Base-by-base conservation (phyloP, 2,888 invertebrate genomes). In the Plusia festucae region DNA sequence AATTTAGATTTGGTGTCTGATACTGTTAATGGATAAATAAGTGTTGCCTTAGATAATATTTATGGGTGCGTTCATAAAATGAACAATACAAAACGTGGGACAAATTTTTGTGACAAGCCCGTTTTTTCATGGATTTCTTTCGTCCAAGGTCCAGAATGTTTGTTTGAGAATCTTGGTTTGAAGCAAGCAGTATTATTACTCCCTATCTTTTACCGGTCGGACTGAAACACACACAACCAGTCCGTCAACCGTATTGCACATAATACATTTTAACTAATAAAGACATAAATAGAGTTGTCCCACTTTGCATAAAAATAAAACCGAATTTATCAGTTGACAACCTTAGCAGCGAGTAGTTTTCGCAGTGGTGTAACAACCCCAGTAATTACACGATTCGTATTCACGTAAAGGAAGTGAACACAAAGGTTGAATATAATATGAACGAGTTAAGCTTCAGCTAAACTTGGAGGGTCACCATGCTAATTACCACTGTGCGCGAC, bases 371-470 rank as follows among this genome's bases (percentile, higher is more conserved):
- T 62, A 46, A 55, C 46, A 27, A 49, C 51, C 53, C 59, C 60
- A 57, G 60, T 63, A 65, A 73, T 70, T 70, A 73, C 51, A 51
- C 16, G 49, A 70, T 52, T 49, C 60, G 65, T 65, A 20, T 53
- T 46, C 55, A 65, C 49, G 56, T 77, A 70, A 73, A 83, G 80
- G 77, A 76, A 73, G 70, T 61, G 63, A 70, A 75, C 70, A 83
- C 80, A 83, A 81, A 78, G 66, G 72, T 74, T n/a, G n/a, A n/a
- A n/a, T n/a, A n/a, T n/a, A n/a, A n/a, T n/a, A n/a, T n/a, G n/a
- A n/a, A n/a, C n/a, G n/a, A n/a, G n/a, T n/a, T n/a, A n/a, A n/a
- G n/a, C n/a, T n/a, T n/a, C n/a, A n/a, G n/a, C n/a, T n/a, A n/a
- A n/a, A n/a, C n/a, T n/a, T n/a, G n/a, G n/a, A n/a, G n/a, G n/a